Percentiles rank a stretch among this genome's conserved stretches.
These are phyloP conservation scores for Campopleginae sp. DNA, from an alignment of 2,888 invertebrate species.

Conservation along the genomic window DNA sequence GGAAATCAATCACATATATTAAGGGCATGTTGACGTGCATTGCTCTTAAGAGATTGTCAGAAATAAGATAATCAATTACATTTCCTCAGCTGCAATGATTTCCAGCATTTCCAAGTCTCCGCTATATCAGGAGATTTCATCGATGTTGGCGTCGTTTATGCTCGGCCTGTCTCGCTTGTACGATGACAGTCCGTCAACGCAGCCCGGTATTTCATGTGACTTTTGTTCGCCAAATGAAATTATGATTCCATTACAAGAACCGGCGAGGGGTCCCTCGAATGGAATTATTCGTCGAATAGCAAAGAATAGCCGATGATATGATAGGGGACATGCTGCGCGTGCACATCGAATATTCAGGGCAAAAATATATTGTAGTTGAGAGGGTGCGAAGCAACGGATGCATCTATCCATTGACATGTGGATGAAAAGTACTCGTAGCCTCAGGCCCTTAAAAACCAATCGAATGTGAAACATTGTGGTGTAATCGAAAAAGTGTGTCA, in stretches of 20 bases:
- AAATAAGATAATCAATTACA: slow-evolving; percentile 1
- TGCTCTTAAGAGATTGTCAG: not conserved
- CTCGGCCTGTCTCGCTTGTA: slow-evolving; percentile 34
- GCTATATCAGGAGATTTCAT: slow-evolving; percentile 29
- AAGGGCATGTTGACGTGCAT: not conserved
- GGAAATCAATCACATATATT: not conserved
- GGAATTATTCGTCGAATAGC: slow-evolving; percentile 72
- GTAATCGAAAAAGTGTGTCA: slow-evolving; percentile 46
- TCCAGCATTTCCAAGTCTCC: slow-evolving; percentile 16
- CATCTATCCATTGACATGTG: slow-evolving; percentile 62
- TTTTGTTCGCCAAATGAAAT: slow-evolving; percentile 72
- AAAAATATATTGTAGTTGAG: slow-evolving; percentile 47
- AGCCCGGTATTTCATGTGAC: slow-evolving; percentile 49
- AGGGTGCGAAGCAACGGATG: slow-evolving; percentile 65
- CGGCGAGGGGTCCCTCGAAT: slow-evolving; percentile 68
- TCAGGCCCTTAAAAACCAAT: slow-evolving; percentile 56
- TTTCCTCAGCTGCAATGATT: not conserved
- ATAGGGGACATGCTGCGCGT: slow-evolving; percentile 69
- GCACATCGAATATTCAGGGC: slow-evolving; percentile 34
- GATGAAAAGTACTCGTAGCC: slow-evolving; percentile 58
- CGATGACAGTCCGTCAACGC: slow-evolving; percentile 39
- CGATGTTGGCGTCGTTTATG: slow-evolving; percentile 31
- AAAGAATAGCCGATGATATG: slow-evolving; percentile 67
- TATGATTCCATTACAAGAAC: slow-evolving; percentile 74
- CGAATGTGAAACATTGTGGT: slow-evolving; percentile 47